These are phyloP conservation scores for Conistra vaccinii DNA, from an alignment of 2,888 invertebrate species.

Conservation along the genomic window DNA sequence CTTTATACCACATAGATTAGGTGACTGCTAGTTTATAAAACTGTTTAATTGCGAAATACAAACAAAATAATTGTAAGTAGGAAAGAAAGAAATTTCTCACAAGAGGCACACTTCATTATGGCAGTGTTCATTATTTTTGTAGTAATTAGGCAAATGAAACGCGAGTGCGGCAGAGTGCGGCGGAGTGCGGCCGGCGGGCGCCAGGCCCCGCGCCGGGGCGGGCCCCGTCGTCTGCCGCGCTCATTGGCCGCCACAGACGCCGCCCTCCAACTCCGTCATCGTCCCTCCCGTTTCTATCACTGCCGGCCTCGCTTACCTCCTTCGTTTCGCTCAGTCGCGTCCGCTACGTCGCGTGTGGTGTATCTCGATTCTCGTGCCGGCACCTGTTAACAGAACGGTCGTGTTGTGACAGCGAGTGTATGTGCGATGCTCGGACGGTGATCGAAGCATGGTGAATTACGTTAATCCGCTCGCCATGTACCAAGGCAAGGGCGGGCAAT, in stretches of 20 bases:
- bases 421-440: conserved; percentile 89
- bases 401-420: conserved; percentile 88
- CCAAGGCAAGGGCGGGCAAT: conserved; percentile 91
- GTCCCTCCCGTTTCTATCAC: conserved; percentile 72
- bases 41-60: conserved; percentile 20
- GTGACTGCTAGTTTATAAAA: conserved; percentile 22
- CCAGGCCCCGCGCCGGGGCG: conserved; percentile 73
- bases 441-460: conserved; percentile 93
- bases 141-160: conserved; percentile 88
- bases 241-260: conserved; percentile 78
- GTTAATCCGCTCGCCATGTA: conserved; percentile 93
- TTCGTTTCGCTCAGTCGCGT: conserved; percentile 80
- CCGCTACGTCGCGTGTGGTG: conserved; percentile 79
- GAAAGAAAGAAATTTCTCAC: conserved; percentile 47
- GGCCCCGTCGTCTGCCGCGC: conserved; percentile 47
- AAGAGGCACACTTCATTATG: conserved; percentile 77
- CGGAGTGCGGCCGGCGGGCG: conserved; percentile 64
- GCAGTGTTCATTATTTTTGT: conserved; percentile 85
- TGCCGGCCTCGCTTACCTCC: conserved; percentile 66
- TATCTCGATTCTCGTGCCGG: conserved; percentile 71
- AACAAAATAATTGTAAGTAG: conserved; percentile 9
- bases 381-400: conserved; percentile 70
- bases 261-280: conserved; percentile 71
- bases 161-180: conserved; percentile 72
- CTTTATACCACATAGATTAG: conserved; percentile 10